Evolutionary conservation across 2,888 invertebrate genomes (phyloP), one percentile per base, ranked within the genome.

Genomic region (Acronicta alni): DNA sequence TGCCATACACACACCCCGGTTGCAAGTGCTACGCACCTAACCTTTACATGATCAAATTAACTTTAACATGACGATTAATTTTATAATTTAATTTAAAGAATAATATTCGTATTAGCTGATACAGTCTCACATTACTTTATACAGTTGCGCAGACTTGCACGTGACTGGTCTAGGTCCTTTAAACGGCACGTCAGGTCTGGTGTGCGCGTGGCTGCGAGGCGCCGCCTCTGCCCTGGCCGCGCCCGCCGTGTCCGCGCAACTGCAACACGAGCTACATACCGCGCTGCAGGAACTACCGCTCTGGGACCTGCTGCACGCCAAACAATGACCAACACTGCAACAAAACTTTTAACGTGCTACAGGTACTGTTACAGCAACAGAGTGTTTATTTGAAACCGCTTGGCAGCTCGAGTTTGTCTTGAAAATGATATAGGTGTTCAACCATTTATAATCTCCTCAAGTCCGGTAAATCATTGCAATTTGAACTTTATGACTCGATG

Each of bases 121-220:
- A 35, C 35, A 35, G n/a, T n/a, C 7, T 35, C 5, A 35, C 35
- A n/a, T n/a, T n/a, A n/a, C 12, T 1, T 0, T 38, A 9, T 20
- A 8, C 77, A 94, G 94, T 6, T 87, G 88, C 41, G 88, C 90
- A 84, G 94, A 94, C 71, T 72, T 93, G 15, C 94, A 94, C 83
- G 87, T 93, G 46, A 92, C 94, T 0, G 94, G 94, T 0, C 80
- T 94, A 44, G 94, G 94, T 0, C 88, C 91, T 0, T 84, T 93
- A 54, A 89, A 88, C 75, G 88, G 88, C 16, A 80, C 85, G 51
- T 45, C 77, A 0, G 32, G 60, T 14, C 61, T 72, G 8, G 84
- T 83, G 45, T 47, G 59, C 8, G 79, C 83, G 59, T 87, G 88
- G 86, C 45, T 76, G 16, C 83, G 86, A 67, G 79, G 86, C 72